A percentile compares a stretch with the other conserved stretches of the same genome.
These are phyloP conservation scores for Nothocercus julius DNA, from an alignment of 2,113 vertebrate genomes.

Conservation along the genomic window DNA sequence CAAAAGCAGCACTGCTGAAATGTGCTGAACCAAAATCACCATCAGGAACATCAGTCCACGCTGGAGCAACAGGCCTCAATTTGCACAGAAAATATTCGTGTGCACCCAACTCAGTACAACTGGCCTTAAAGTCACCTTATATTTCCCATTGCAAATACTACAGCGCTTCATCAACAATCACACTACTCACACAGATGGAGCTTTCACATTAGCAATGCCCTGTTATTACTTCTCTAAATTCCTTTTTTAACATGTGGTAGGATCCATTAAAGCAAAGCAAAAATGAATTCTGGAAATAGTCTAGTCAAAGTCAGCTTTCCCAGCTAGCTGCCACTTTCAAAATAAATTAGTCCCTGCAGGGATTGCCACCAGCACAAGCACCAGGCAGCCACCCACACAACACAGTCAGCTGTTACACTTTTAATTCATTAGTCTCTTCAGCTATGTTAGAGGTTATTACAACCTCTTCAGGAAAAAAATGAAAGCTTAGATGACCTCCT, in stretches of 20 bases:
- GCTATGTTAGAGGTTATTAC: conserved; percentile 50
- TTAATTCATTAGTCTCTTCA: conserved; percentile 46
- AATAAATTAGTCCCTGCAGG: conserved; percentile 52
- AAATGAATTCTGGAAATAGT: neutral
- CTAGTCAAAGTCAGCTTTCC: neutral
- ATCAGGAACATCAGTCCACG: neutral
- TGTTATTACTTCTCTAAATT: neutral
- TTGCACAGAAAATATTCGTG: neutral
- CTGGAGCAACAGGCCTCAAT: neutral
- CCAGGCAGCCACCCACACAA: neutral
- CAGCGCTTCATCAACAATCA: neutral
- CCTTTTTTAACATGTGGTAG: neutral
- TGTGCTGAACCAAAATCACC: neutral
- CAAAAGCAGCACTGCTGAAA: rapidly evolving
- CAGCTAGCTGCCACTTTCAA: neutral
- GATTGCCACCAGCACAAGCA: conserved; percentile 25
- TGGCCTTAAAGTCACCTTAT: neutral
- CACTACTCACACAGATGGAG: rapidly evolving
- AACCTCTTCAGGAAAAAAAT: neutral
- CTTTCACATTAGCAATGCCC: neutral
- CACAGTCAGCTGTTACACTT: conserved; percentile 31
- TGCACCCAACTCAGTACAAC: neutral
- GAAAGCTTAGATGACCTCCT: conserved; percentile 21
- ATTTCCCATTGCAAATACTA: neutral
- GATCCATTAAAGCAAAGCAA: neutral